Conservation (phyloP, 92 coral and sea anemone genomes). For the Galaxea fascicularis region DNA sequence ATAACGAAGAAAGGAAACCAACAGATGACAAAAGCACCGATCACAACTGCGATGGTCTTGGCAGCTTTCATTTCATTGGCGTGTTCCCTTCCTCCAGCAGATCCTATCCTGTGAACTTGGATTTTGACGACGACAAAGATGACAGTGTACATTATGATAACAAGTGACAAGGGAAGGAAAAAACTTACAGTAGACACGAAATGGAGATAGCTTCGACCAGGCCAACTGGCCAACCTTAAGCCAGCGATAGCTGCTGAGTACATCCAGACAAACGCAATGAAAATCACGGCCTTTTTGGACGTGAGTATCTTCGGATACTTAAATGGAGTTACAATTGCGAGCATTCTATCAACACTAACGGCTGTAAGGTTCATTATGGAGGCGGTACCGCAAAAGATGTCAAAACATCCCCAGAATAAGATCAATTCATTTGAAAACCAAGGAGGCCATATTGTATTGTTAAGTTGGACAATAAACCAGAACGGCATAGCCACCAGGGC, state of each 20-base stretch:
- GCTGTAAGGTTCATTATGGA: constrained; percentile 77
- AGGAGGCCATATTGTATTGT: constrained; percentile 62
- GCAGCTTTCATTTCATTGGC: constrained; percentile 92
- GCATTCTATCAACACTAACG: constrained; percentile 81
- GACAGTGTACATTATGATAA: constrained; percentile 73
- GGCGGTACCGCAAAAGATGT: constrained; percentile 75
- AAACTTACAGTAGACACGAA: constrained; percentile 69
- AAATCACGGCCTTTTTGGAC: constrained; percentile 58
- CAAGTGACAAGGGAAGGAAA: constrained; percentile 69
- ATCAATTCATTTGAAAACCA: neutral
- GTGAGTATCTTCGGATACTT: constrained; percentile 80
- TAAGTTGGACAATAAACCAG: constrained; percentile 81
- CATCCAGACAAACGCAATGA: constrained; percentile 64
- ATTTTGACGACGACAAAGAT: constrained; percentile 81
- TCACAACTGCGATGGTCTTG: constrained; percentile 89
- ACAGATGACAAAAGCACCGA: constrained; percentile 84
- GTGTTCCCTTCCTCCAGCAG: constrained; percentile 67
- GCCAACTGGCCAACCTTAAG: constrained; percentile 51
- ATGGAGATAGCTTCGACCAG: constrained; percentile 47
- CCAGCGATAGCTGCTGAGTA: constrained; percentile 66
- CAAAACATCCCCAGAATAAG: constrained; percentile 63
- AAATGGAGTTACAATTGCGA: constrained; percentile 84
- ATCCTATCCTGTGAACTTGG: constrained; percentile 71
- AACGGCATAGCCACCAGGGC: constrained; percentile 89
- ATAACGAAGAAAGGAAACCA: constrained; percentile 90